A percentile compares a stretch with the other conserved stretches of the same genome.
phyloP scores from a whole-genome alignment of 2,113 vertebrate species.

The Rhizomys pruinosus region DNA sequence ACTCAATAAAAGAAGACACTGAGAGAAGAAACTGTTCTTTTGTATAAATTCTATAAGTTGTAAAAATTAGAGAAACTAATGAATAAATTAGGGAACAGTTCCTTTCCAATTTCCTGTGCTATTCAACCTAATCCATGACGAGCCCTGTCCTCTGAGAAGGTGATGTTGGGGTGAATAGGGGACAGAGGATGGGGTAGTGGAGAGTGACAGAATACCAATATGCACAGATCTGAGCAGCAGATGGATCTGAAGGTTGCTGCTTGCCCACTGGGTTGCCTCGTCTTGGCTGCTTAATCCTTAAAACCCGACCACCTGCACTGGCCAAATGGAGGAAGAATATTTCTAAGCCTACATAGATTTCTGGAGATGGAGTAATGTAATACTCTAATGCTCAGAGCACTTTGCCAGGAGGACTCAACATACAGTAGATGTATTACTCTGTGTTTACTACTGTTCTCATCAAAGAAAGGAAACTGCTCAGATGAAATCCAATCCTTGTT shows the following conservation, averaged over 20 bases:
- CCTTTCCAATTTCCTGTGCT: neutral
- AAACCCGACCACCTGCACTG: neutral
- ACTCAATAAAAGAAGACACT: slow-evolving; percentile 10
- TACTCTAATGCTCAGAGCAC: neutral
- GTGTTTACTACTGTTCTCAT: neutral
- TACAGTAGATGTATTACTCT: neutral
- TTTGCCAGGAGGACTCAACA: neutral
- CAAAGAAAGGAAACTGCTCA: neutral
- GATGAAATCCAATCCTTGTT: neutral
- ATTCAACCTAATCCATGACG: neutral
- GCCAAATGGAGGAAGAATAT: neutral
- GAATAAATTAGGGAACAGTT: neutral
- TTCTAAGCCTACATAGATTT: neutral
- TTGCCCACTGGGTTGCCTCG: neutral
- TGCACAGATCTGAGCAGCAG: neutral
- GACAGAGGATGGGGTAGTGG: accelerated
- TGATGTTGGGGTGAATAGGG: accelerated
- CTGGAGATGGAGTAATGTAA: slow-evolving; percentile 23
- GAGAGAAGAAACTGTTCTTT: slow-evolving; percentile 28
- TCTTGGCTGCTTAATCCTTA: neutral
- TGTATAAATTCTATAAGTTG: neutral
- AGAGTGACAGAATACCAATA: too few relatives aligned
- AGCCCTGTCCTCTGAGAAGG: neutral
- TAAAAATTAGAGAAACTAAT: slow-evolving; percentile 21
- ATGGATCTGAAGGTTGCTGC: neutral